Evolutionary conservation across 2,797 vertebrate genomes (phyloP).

Genomic region (Acrocephalus scirpaceus): DNA sequence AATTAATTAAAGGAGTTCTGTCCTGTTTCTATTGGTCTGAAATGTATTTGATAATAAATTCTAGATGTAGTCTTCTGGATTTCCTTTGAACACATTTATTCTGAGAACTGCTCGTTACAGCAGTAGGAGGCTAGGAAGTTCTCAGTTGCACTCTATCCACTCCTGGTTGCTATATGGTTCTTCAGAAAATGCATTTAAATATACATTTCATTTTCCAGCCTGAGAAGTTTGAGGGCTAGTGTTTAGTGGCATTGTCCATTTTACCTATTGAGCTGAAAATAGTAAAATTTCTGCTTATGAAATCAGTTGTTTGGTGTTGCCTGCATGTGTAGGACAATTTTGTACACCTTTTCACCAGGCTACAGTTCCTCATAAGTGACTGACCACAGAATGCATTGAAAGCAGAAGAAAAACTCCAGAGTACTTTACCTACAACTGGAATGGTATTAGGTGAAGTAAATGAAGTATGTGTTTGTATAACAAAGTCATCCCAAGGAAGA

Average conservation of each 20-base stretch:
- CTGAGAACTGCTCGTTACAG: background rate
- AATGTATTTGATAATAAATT: background rate
- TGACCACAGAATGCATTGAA: background rate
- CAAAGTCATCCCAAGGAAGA: background rate
- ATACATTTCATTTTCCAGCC: background rate
- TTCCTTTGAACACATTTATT: background rate
- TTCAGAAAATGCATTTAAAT: background rate
- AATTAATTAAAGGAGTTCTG: background rate
- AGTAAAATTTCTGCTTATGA: background rate
- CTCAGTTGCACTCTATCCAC: background rate
- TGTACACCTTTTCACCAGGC: rapidly evolving
- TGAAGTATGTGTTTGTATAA: background rate
- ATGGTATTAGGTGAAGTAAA: background rate
- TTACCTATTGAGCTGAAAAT: background rate
- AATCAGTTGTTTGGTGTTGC: background rate
- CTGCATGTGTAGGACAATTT: background rate
- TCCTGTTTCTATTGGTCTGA: background rate
- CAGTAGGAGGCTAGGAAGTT: background rate
- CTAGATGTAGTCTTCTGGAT: background rate
- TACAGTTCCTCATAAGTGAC: background rate
- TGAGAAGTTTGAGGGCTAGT: background rate
- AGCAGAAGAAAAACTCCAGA: background rate
- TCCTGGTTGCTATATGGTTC: background rate
- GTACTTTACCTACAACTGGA: background rate
- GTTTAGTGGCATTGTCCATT: background rate